A percentile compares a stretch with the other conserved stretches of the same genome.
phyloP scores from a whole-genome alignment of 2,888 invertebrate genomes.

The Diarsia rubi region DNA sequence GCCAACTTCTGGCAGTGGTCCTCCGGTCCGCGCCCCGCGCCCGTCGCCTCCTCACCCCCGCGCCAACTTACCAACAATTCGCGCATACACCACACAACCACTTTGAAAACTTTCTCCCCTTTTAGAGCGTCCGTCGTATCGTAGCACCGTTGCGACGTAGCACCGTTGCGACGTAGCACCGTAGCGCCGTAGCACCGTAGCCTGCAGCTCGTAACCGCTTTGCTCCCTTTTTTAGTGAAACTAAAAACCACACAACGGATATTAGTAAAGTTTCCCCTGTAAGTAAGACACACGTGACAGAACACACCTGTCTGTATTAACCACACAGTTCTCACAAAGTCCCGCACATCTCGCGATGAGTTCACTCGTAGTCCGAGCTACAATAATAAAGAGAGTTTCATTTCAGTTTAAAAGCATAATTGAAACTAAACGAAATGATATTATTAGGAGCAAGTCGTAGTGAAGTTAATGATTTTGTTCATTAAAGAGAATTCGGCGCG shows the following conservation, averaged over 20 bases:
- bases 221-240: slow-evolving; percentile 42
- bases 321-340: slow-evolving; percentile 21
- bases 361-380: slow-evolving; percentile 8
- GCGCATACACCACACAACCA: slow-evolving; percentile 35
- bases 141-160: slow-evolving; percentile 14
- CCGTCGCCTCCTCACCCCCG: not conserved
- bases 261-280: slow-evolving; percentile 54
- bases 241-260: slow-evolving; percentile 35
- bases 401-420: slow-evolving; percentile 30
- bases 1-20: slow-evolving; percentile 12
- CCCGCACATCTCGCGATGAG: slow-evolving; percentile 1
- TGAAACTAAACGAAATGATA: slow-evolving; percentile 43
- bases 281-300: slow-evolving; percentile 36
- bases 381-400: slow-evolving; percentile 1
- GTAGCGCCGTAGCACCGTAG: slow-evolving; percentile 9
- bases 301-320: slow-evolving; percentile 13
- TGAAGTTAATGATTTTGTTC: slow-evolving; percentile 60
- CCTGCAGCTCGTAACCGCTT: slow-evolving; percentile 25
- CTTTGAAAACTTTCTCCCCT: slow-evolving; percentile 50
- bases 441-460: slow-evolving; percentile 42
- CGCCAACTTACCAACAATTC: slow-evolving; percentile 32
- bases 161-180: slow-evolving; percentile 8
- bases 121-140: slow-evolving; percentile 31
- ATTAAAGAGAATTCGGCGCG: slow-evolving; percentile 64
- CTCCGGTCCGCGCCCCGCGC: not conserved